Base-by-base conservation (phyloP, 2,888 invertebrate species). In the Leptopilina myrica region DNA sequence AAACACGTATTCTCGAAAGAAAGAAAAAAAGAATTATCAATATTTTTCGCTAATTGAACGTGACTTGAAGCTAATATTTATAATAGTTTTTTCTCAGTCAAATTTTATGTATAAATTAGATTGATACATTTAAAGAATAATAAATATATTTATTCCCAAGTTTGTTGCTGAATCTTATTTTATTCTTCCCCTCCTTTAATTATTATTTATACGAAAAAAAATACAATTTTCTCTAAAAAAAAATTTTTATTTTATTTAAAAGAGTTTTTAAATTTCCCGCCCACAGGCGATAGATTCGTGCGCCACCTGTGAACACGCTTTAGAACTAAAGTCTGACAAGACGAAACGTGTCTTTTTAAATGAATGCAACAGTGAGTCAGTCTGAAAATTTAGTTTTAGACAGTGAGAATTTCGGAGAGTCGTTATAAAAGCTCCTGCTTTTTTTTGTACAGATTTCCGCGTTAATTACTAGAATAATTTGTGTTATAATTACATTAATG, bases 41-140 rank as follows among this genome's bases (percentile, higher is more conserved):
- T 49, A 49, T 49, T 53, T 53, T 56, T 14, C 33, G 53, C n/a
- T 33, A 73, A 14, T 53, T n/a, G 14, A 33, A 64, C 40, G 14
- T 64, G 14, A 9, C 8, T 69, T 9, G 20, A 53, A 26, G 20
- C 20, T 15, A 14, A 49, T 8, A 43, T 43, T 49, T 33, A 33
- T 33, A 33, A 15, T 6, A 69, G 26, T 53, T 53, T 53, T 69
- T 33, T 33, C 33, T 56, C 14, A 67, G 46, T 46, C 33, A 1
- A 65, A 65, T 76, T 76, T 56, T 73, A 78, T 73, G 78, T 49
- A 76, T 62, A 73, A 46, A 59, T 81, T 64, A 64, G 53, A 73
- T 73, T 14, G 15, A 33, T 56, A 56, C n/a, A 73, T 53, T 73
- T 49, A 49, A 73, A 73, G 15, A 66, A 73, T 53, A 26, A 69